Conservation (phyloP, 2,888 invertebrate species). For the Lydus trimaculatus region DNA sequence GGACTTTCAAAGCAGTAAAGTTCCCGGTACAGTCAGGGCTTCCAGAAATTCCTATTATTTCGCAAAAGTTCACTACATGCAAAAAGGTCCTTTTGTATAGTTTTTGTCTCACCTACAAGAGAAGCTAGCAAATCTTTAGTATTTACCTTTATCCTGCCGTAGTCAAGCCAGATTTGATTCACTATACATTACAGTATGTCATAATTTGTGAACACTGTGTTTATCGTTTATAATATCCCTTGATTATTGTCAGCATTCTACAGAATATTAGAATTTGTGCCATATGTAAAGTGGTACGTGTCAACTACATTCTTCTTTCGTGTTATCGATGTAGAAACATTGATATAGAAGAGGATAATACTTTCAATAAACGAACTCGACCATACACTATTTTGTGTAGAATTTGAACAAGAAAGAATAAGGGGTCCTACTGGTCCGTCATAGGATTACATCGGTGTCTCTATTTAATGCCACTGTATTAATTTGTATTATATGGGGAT, state of each 20-base stretch:
- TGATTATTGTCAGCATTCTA: conserved; percentile 22
- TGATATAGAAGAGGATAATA: not conserved
- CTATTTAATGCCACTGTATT: conserved; percentile 59
- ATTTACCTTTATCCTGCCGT: no score
- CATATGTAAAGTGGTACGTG: conserved; percentile 54
- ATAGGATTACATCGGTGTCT: conserved; percentile 54
- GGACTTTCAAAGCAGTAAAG: no score
- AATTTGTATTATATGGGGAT: conserved; percentile 60
- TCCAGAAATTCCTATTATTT: no score
- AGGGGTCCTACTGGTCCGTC: conserved; percentile 13
- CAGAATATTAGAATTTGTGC: conserved; percentile 45
- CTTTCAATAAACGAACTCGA: conserved; percentile 22
- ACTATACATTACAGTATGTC: no score
- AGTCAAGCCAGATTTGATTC: no score
- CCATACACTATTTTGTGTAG: not conserved
- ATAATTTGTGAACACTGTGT: conserved; percentile 14
- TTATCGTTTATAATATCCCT: conserved; percentile 44
- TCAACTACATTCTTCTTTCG: not conserved
- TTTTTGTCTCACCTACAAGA: no score
- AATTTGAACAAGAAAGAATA: conserved; percentile 19
- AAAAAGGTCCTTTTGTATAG: no score
- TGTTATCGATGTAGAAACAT: not conserved
- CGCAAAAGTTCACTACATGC: no score
- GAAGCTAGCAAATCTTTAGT: no score
- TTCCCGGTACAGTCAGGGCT: no score